Percentiles rank a stretch among this genome's conserved stretches.
Conservation (phyloP, 2,113 vertebrate species). For the Manacus vitellinus region DNA sequence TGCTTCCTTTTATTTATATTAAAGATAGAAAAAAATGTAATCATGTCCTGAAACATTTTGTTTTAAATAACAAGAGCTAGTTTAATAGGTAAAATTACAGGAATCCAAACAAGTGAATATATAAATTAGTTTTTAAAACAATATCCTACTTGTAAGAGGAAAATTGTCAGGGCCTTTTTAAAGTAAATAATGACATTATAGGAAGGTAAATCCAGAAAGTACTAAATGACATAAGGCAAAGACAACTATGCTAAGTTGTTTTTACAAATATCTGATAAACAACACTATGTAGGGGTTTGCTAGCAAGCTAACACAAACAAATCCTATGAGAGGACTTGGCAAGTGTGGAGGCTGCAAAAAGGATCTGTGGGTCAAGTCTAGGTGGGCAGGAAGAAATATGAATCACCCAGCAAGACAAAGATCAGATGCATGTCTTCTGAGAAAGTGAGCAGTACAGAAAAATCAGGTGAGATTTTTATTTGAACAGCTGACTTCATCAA, state of each 20-base stretch:
- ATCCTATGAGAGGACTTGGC: neutral
- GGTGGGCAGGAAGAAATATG: neutral
- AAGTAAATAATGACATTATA: neutral
- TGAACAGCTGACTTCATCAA: neutral
- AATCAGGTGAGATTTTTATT: neutral
- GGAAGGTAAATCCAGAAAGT: neutral
- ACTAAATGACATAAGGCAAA: neutral
- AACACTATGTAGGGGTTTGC: neutral
- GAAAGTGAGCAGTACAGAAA: neutral
- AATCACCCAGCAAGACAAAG: neutral
- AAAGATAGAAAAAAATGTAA: slow-evolving; percentile 13
- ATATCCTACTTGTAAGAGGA: neutral
- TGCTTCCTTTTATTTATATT: slow-evolving; percentile 46
- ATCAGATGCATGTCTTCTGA: neutral
- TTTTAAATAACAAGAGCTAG: neutral
- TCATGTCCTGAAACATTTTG: neutral
- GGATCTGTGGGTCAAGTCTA: neutral
- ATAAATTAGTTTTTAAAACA: neutral
- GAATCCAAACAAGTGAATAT: neutral
- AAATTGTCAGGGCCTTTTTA: neutral
- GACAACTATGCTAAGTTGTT: neutral
- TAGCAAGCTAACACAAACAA: neutral
- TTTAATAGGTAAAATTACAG: neutral
- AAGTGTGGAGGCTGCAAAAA: neutral
- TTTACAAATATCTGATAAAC: neutral